Base-by-base conservation (phyloP, 1,140 invertebrate genomes). In the Zaprionus kolodkinae region DNA sequence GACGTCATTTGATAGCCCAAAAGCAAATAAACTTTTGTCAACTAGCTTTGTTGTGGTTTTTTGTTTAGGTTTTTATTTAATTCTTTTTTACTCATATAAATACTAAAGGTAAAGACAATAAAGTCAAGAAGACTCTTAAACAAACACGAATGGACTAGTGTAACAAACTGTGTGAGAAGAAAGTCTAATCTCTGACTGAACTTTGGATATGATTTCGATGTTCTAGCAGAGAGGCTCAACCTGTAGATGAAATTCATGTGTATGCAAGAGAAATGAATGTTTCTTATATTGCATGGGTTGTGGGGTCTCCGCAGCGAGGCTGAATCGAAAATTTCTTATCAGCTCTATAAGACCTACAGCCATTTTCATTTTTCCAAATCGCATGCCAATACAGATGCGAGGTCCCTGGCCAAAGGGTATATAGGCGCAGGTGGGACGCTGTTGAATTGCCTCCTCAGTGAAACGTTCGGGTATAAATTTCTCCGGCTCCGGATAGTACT, bases 341-440 rank as follows among this genome's bases (percentile, higher is more conserved):
- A 91, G 27, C 21, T 61, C 64, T 4, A 68, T 43, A 3, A 91
- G 50, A 21, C 81, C 90, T 13, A 83, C 72, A 10, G 70, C 64
- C 38, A 79, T 50, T 38, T 91, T 86, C 64, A 91, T 82, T 45
- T 70, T 66, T 0, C 81, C 90, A 64, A 91, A 91, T 9, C 87
- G 77, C 75, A 82, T 68, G 93, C 94, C 94, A 72, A 95, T 94
- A 75, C 94, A 95, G 86, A 94, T 95, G 66, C 96, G 93, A 0
- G 94, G 94, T 25, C 96, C 96, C 68, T 95, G 94, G 35, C 95
- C 96, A 85, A 97, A 97, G 6, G 96, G 95, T 43, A 96, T 93
- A 79, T 94, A 96, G 0, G 94, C 81, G 72, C 93, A 94, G 12
- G 93, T 94, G 84, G 94, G 94, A 27, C 95, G 92, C n/a, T 91